A percentile compares a stretch with the other conserved stretches of the same genome.
Conservation (phyloP, 1,140 invertebrate species). For the Eurytemora carolleeae region DNA sequence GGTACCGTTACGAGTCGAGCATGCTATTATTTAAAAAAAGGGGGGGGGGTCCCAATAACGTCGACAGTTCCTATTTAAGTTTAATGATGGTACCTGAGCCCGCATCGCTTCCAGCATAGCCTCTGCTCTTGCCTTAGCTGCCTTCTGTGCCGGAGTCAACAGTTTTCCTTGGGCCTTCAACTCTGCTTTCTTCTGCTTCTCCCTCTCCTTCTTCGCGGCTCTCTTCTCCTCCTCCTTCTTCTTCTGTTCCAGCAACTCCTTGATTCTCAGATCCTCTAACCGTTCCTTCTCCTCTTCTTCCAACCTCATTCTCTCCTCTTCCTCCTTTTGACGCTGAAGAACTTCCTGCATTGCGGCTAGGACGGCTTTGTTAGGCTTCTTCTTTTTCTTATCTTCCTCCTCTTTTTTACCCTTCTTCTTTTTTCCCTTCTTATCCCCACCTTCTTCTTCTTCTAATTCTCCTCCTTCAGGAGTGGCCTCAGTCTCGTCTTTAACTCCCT, state of each 20-base stretch:
- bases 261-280: slow-evolving; percentile 46
- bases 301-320: slow-evolving; percentile 36
- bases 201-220: slow-evolving; percentile 76
- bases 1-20: too few species aligned
- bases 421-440: slow-evolving; percentile 17
- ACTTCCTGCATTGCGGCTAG: slow-evolving; percentile 15
- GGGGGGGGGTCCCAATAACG: too few species aligned
- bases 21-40: too few species aligned
- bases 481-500: slow-evolving; percentile 21
- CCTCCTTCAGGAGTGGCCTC: slow-evolving; percentile 10
- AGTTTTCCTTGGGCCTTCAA: slow-evolving; percentile 71
- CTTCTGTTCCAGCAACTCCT: slow-evolving; percentile 44
- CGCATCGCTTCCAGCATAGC: slow-evolving; percentile 57
- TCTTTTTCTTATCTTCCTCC: slow-evolving; percentile 18
- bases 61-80: too few species aligned
- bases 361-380: slow-evolving; percentile 15
- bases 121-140: slow-evolving; percentile 62
- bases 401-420: slow-evolving; percentile 21
- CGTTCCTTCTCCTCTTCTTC: slow-evolving; percentile 11
- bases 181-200: slow-evolving; percentile 78
- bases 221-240: slow-evolving; percentile 57
- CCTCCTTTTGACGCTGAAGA: slow-evolving; percentile 64
- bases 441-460: slow-evolving; percentile 2
- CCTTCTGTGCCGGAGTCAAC: slow-evolving; percentile 74
- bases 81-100: too few species aligned